Conservation (phyloP, 2,888 invertebrate genomes). For the Standfussiana lucernea region DNA sequence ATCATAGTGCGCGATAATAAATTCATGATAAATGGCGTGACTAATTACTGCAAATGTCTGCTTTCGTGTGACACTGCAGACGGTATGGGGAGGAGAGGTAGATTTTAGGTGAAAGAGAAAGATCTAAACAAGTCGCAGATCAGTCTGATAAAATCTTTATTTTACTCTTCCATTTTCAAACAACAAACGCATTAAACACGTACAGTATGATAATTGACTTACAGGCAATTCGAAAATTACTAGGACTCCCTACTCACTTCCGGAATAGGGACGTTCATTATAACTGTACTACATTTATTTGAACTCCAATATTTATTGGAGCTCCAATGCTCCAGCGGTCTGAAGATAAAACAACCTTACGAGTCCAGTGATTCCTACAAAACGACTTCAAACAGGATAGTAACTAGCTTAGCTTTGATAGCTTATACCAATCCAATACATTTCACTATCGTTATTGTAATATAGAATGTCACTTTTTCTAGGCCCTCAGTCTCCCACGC, state of each 20-base stretch:
- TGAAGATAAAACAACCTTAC: not conserved
- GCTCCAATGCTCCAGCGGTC: not conserved
- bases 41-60: too few relatives aligned
- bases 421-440: not conserved
- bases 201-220: constrained; percentile 17
- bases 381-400: not conserved
- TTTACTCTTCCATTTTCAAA: not conserved
- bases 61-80: too few relatives aligned
- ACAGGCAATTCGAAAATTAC: constrained; percentile 24
- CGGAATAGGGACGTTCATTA: not conserved
- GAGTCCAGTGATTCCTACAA: not conserved
- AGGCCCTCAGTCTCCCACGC: not conserved
- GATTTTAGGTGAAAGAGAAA: too few relatives aligned
- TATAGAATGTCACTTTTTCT: not conserved
- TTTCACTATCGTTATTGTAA: not conserved
- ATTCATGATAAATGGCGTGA: too few relatives aligned
- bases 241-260: constrained; percentile 1
- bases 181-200: not conserved
- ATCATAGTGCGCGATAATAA: too few relatives aligned
- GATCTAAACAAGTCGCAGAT: too few relatives aligned
- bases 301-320: too few relatives aligned
- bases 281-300: constrained; percentile 14
- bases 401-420: not conserved
- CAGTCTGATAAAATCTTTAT: not conserved
- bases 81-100: too few relatives aligned